These are phyloP conservation scores for Pharmacophagus antenor DNA, from an alignment of 2,888 invertebrate species.

Conservation along the genomic window DNA sequence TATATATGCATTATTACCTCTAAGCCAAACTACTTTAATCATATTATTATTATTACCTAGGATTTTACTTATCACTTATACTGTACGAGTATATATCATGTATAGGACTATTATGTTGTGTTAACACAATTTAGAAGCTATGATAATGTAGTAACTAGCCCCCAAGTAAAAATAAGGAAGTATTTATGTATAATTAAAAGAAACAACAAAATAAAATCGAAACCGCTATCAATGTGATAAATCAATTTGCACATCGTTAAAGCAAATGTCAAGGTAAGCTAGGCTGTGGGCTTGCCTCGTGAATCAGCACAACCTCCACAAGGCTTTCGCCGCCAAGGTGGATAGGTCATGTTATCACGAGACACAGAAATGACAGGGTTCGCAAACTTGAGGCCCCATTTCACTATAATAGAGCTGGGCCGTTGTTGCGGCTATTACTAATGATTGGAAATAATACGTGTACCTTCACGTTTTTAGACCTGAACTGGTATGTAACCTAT, in stretches of 20 bases:
- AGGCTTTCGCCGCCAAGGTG: constrained; percentile 24
- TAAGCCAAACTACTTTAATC: too few relatives aligned
- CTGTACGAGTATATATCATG: too few relatives aligned
- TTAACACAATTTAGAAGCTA: too few relatives aligned
- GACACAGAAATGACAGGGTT: constrained; percentile 14
- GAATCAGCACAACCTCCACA: constrained; percentile 10
- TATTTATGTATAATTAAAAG: neutral
- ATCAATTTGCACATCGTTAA: constrained; percentile 10
- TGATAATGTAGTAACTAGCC: neutral
- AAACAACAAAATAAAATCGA: neutral
- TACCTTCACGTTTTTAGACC: constrained; percentile 6
- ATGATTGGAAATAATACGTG: constrained; percentile 18
- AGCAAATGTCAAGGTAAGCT: constrained; percentile 12
- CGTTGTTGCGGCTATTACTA: constrained; percentile 7
- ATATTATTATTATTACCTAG: too few relatives aligned
- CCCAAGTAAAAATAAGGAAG: neutral
- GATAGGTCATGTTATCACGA: constrained; percentile 25
- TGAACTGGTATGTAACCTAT: constrained; percentile 1
- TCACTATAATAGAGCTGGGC: constrained; percentile 3
- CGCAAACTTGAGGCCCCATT: constrained; percentile 14
- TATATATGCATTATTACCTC: too few relatives aligned
- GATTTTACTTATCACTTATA: too few relatives aligned
- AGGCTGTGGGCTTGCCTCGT: constrained; percentile 6
- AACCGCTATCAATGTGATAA: neutral
- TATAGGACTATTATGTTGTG: too few relatives aligned